These are phyloP conservation scores for Metopia argyrocephala DNA, from an alignment of 2,888 invertebrate species.

Conservation along the genomic window DNA sequence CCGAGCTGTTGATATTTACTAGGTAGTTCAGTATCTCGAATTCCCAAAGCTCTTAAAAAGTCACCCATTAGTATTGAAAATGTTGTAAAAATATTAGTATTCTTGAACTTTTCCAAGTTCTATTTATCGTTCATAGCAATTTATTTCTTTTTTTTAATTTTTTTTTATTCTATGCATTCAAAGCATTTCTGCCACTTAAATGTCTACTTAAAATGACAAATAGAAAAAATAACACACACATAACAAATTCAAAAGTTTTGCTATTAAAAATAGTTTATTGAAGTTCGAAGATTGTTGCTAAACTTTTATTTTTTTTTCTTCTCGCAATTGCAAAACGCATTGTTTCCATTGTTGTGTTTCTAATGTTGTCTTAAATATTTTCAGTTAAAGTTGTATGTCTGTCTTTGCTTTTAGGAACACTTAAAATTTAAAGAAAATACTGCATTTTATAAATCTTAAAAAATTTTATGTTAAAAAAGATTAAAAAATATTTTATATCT, in stretches of 20 bases:
- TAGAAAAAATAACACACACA: constrained; percentile 45
- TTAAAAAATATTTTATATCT: background rate
- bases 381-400: background rate
- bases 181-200: constrained; percentile 43
- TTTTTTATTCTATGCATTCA: background rate
- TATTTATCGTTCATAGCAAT: background rate
- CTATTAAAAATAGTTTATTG: constrained; percentile 27
- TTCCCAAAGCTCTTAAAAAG: too few species aligned
- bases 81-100: too few species aligned
- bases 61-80: too few species aligned
- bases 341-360: background rate
- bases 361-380: background rate
- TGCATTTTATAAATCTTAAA: background rate
- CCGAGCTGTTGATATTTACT: too few species aligned
- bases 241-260: constrained; percentile 40
- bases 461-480: background rate
- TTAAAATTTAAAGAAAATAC: background rate
- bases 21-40: too few species aligned
- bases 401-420: background rate
- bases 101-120: background rate
- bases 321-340: constrained; percentile 28
- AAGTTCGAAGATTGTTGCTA: constrained; percentile 10
- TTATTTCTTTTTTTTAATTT: background rate
- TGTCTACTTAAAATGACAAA: constrained; percentile 51
- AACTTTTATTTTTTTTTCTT: constrained; percentile 12